Percentiles rank a stretch among this genome's conserved stretches.
phyloP scores from a whole-genome alignment of 2,888 invertebrate species.

The Chrysolina oricalcia region DNA sequence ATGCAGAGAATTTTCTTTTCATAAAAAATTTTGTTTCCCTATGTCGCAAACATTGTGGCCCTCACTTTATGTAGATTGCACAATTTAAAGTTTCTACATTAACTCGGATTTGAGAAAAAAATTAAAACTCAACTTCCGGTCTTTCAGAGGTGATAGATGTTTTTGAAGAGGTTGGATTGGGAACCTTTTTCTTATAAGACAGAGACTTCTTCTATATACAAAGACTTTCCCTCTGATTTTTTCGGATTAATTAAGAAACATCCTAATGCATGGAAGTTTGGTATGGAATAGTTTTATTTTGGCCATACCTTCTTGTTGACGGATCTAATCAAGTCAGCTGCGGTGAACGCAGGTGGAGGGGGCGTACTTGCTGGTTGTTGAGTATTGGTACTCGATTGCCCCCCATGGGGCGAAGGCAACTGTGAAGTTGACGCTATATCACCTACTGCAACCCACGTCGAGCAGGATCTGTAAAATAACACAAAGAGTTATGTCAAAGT shows the following conservation, averaged over 20 bases:
- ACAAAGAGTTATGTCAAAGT: background rate
- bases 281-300: background rate
- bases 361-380: conserved; percentile 65
- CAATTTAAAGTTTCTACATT: too few species aligned
- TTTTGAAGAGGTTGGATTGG: too few species aligned
- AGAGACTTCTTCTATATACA: too few species aligned
- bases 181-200: too few species aligned
- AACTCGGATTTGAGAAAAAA: too few species aligned
- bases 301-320: conserved; percentile 82
- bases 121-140: too few species aligned
- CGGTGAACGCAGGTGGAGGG: conserved; percentile 76
- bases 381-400: conserved; percentile 67
- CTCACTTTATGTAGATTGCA: too few species aligned
- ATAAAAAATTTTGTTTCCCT: too few species aligned
- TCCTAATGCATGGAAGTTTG: background rate
- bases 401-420: conserved; percentile 87
- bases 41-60: too few species aligned
- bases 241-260: too few species aligned
- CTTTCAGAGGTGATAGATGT: too few species aligned
- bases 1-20: too few species aligned
- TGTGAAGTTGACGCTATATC: conserved; percentile 84
- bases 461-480: conserved; percentile 79
- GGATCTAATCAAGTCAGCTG: conserved; percentile 81
- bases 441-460: conserved; percentile 91
- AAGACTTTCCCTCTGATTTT: conserved; percentile 65